Evolutionary conservation across 2,113 vertebrate genomes (phyloP).

Genomic region (Thoracochromis brauschi): DNA sequence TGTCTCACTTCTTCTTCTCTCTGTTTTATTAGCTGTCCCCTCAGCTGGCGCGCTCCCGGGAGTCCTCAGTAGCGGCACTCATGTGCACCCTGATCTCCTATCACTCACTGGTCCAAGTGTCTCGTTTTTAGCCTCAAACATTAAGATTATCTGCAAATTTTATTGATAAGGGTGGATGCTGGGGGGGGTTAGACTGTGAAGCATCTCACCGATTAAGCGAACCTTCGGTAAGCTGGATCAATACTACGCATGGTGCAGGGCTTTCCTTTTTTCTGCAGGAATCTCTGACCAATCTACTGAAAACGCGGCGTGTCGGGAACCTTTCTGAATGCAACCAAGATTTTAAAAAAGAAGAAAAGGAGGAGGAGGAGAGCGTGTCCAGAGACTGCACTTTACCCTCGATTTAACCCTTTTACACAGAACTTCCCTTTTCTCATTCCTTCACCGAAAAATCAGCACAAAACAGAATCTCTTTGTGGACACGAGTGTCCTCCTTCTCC

Average conservation of each 20-base stretch:
- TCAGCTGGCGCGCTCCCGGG: background rate
- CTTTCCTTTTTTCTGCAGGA: background rate
- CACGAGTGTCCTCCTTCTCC: background rate
- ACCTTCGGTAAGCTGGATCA: background rate
- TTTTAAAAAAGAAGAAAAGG: background rate
- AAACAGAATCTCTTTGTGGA: background rate
- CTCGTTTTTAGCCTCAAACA: background rate
- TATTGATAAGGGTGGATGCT: background rate
- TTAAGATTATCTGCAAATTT: background rate
- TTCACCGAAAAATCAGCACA: background rate
- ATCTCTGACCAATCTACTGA: background rate
- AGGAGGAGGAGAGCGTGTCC: background rate
- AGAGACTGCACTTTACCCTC: constrained; percentile 1
- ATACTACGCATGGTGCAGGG: background rate
- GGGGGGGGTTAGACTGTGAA: background rate
- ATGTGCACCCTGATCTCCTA: background rate
- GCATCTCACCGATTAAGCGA: background rate
- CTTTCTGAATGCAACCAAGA: background rate
- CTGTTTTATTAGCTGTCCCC: background rate
- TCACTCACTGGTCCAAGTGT: background rate
- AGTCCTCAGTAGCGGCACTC: constrained; percentile 8
- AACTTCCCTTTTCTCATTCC: background rate
- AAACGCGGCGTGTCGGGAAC: background rate
- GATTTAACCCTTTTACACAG: background rate
- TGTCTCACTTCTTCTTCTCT: background rate